Percentiles rank a stretch among this genome's conserved stretches.
Evolutionary conservation across 2,888 invertebrate genomes (phyloP).

Genomic region (Pharmacophagus antenor): DNA sequence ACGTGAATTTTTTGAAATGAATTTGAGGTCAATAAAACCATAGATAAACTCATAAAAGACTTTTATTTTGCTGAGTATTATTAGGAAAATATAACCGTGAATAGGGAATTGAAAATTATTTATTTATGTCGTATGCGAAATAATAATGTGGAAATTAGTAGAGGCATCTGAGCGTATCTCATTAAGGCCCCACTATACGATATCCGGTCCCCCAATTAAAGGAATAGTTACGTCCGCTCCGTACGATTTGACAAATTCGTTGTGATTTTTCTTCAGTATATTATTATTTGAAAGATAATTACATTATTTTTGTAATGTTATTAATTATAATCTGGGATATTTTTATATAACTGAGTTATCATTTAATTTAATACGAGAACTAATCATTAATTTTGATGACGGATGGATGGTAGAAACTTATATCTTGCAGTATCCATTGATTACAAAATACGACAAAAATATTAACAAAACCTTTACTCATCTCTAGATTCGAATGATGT

Average conservation of each 20-base stretch:
- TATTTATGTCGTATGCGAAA: conserved; percentile 7
- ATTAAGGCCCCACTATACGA: conserved; percentile 56
- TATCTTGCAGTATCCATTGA: too few species aligned
- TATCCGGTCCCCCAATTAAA: conserved; percentile 73
- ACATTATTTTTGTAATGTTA: background rate
- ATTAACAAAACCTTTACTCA: too few species aligned
- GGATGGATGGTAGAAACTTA: background rate
- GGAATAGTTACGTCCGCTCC: conserved; percentile 54
- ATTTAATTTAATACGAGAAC: background rate
- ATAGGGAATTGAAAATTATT: too few species aligned
- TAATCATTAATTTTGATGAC: background rate
- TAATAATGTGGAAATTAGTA: conserved; percentile 38
- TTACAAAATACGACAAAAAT: too few species aligned
- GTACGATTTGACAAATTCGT: conserved; percentile 56
- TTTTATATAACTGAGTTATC: background rate
- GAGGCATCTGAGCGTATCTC: conserved; percentile 57
- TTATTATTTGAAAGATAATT: background rate
- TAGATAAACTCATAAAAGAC: too few species aligned
- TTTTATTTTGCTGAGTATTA: too few species aligned
- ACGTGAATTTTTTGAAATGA: too few species aligned
- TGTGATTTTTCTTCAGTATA: conserved; percentile 53
- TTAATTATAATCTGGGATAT: background rate
- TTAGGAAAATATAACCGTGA: too few species aligned
- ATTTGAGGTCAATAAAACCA: too few species aligned
- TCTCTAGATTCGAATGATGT: too few species aligned